Conservation (phyloP, 1,140 invertebrate species). For the Bombus confusus region DNA sequence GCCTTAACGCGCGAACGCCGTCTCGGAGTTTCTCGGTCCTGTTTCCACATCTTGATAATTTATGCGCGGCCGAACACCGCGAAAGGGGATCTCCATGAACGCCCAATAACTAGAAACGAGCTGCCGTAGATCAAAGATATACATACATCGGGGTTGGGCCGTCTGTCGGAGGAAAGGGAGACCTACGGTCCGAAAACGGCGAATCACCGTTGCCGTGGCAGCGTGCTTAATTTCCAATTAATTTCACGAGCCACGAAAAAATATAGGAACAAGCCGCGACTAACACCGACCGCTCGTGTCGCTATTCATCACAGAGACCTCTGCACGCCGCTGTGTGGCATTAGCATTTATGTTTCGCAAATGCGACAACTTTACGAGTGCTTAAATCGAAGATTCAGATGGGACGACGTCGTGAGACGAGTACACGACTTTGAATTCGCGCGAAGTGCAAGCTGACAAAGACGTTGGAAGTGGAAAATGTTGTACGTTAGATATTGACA, state of each 20-base stretch:
- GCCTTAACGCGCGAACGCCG: neutral
- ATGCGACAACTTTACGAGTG: slow-evolving; percentile 54
- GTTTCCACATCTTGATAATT: slow-evolving; percentile 41
- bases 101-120: slow-evolving; percentile 54
- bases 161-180: neutral
- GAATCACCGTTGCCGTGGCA: slow-evolving; percentile 3
- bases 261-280: slow-evolving; percentile 69
- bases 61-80: neutral
- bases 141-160: slow-evolving; percentile 34
- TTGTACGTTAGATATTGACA: too few species aligned
- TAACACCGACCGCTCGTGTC: slow-evolving; percentile 57
- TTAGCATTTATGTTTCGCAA: slow-evolving; percentile 70
- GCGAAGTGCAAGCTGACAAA: neutral
- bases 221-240: slow-evolving; percentile 73
- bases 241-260: slow-evolving; percentile 62
- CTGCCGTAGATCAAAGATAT: slow-evolving; percentile 53
- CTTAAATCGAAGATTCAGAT: slow-evolving; percentile 46
- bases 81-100: slow-evolving; percentile 26
- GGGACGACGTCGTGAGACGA: neutral
- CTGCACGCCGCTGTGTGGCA: slow-evolving; percentile 31
- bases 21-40: neutral
- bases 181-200: slow-evolving; percentile 28
- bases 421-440: neutral
- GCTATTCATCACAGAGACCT: slow-evolving; percentile 62
- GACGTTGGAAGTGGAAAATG: neutral